Base-by-base conservation (phyloP, 2,113 vertebrate species). In the Tricholaema leucomelas region DNA sequence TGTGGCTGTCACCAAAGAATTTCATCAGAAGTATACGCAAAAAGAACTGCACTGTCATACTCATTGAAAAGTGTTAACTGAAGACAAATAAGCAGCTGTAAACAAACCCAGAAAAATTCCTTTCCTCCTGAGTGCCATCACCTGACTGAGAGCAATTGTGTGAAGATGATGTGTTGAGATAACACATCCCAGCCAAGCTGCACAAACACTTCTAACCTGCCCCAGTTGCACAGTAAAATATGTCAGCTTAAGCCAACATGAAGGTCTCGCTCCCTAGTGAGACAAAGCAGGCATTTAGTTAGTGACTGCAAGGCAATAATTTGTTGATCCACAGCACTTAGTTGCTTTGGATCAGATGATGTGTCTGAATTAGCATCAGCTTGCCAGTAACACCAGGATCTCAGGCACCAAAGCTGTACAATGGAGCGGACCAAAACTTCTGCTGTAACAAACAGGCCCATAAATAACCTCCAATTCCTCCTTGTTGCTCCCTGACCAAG, bases 151-250 rank as follows among this genome's bases (percentile, higher is more conserved):
- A 85, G 69, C 74, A 93, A 89, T n/a, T 73, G 74, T 70, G 85
- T 74, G 75, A 92, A 78, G 40, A 55, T 0, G 5, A 80, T 66
- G 52, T 87, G 93, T 85, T 94, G 94, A 94, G 85, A 93, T 80
- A 95, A 81, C 82, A 91, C 55, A 85, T 87, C 72, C 56, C 76
- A 64, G 72, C 42, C 2, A 5, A 87, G 75, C 79, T 74, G 67
- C 85, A 91, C 91, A 93, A 93, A 92, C 72, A 77, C 42, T 80
- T 82, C 56, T 14, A 87, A 85, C 90, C 75, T 92, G 66, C n/a
- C 50, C 91, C 81, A 76, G 48, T 36, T 90, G 75, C 80, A 81
- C 58, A 69, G 75, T 35, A 60, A 92, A 90, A 87, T 24, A 36
- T 12, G 33, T 72, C 14, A 2, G 38, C 56, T 85, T 78, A 66